Evolutionary conservation across 2,797 vertebrate species (phyloP).

Genomic region (Luscinia megarhynchos): DNA sequence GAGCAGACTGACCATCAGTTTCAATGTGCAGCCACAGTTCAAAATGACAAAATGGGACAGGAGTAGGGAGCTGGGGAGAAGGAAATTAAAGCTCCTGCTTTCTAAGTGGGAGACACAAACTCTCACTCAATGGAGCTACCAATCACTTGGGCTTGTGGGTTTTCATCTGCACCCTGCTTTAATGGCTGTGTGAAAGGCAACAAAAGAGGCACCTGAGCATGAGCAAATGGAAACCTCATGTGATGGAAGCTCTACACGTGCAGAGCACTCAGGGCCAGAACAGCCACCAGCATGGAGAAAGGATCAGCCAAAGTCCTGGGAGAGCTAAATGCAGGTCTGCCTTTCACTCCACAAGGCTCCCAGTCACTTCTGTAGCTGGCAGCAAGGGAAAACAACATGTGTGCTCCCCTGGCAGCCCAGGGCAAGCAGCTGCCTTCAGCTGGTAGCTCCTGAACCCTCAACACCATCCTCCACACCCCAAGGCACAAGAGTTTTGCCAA

Average conservation of each 20-base stretch:
- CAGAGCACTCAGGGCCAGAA: not conserved
- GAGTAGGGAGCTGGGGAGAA: fast-evolving
- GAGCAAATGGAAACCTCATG: not conserved
- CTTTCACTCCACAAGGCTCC: fast-evolving
- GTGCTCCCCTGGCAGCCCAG: not conserved
- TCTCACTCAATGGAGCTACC: not conserved
- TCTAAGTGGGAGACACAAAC: not conserved
- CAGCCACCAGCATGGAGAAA: fast-evolving
- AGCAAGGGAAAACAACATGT: not conserved
- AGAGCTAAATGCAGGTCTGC: fast-evolving
- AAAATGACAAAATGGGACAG: not conserved
- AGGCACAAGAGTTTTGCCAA: not conserved
- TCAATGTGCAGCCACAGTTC: not conserved
- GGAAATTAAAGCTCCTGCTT: not conserved
- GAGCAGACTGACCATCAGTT: not conserved
- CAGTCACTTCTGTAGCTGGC: not conserved
- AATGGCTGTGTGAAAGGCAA: not conserved
- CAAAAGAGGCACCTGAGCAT: not conserved
- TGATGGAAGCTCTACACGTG: not conserved
- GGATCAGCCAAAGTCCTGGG: not conserved
- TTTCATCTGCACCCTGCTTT: not conserved
- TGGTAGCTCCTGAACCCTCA: not conserved
- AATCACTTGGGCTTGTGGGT: not conserved
- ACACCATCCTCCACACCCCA: not conserved
- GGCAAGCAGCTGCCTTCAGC: not conserved